Evolutionary conservation across 2,888 invertebrate genomes (phyloP).

Genomic region (Kryphioiulus occultus): DNA sequence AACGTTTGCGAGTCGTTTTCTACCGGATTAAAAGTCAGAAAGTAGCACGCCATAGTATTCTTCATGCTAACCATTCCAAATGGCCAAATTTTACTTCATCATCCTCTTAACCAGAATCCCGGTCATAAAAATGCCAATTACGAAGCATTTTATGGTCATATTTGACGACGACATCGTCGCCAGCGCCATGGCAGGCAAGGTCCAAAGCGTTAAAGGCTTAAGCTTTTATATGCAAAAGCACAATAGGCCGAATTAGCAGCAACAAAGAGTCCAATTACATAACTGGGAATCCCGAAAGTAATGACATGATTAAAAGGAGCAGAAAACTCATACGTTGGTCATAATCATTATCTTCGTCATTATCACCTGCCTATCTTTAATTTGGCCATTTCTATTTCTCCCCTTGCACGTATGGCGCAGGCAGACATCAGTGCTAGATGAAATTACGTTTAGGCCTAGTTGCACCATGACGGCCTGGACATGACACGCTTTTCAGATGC

Average conservation of each 20-base stretch:
- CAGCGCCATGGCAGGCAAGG: background rate
- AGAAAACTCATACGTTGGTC: constrained; percentile 36
- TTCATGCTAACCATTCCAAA: too few relatives aligned
- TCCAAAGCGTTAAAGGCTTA: background rate
- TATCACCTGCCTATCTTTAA: constrained; percentile 40
- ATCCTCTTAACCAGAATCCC: background rate
- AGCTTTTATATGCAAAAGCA: constrained; percentile 3
- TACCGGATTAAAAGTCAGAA: too few relatives aligned
- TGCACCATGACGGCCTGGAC: background rate
- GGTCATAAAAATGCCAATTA: background rate
- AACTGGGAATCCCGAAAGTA: constrained; percentile 29
- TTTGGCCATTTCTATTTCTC: constrained; percentile 9
- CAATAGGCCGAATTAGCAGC: constrained; percentile 16
- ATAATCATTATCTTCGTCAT: constrained; percentile 36
- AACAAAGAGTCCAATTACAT: constrained; percentile 39
- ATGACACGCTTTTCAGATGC: background rate
- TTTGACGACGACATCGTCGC: background rate
- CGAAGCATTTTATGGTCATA: background rate
- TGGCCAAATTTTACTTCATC: too few relatives aligned
- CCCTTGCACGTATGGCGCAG: background rate
- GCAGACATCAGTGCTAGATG: background rate
- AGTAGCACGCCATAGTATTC: too few relatives aligned
- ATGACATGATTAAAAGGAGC: constrained; percentile 27
- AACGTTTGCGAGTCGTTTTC: too few relatives aligned
- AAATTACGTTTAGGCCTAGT: constrained; percentile 35